Conservation (phyloP, 2,113 vertebrate species). For the Mesitornis unicolor region DNA sequence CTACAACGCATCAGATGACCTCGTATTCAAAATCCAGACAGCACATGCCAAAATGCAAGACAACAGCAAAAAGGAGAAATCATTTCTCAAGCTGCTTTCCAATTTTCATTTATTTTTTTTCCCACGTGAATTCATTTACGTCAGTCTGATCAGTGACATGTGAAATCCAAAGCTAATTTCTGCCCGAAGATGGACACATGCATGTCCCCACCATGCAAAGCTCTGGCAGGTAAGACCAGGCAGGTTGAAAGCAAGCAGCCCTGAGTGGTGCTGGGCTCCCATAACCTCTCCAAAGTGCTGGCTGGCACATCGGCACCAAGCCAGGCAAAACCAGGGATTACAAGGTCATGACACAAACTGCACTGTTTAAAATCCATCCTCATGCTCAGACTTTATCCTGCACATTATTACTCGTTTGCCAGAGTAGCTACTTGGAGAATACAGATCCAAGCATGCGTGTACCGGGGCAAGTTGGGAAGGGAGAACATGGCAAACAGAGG, state of each 20-base stretch:
- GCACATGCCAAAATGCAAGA: background rate
- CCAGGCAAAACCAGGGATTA: background rate
- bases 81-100: slow-evolving; percentile 43
- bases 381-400: background rate
- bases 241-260: background rate
- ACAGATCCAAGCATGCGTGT: background rate
- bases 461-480: rapidly evolving
- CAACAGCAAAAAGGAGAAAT: background rate
- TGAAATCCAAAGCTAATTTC: background rate
- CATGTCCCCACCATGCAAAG: background rate
- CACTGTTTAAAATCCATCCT: background rate
- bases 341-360: background rate
- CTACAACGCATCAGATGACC: slow-evolving; percentile 26
- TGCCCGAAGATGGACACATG: background rate
- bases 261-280: background rate
- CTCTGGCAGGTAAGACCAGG: background rate
- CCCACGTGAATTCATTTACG: background rate
- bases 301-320: rapidly evolving
- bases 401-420: background rate
- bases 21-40: background rate
- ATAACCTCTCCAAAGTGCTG: background rate
- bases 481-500: background rate
- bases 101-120: background rate
- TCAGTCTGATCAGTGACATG: background rate
- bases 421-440: background rate